Evolutionary conservation across 1,140 invertebrate species (phyloP), one percentile per base, ranked within the genome.

Genomic region (Acromyrmex heyeri): DNA sequence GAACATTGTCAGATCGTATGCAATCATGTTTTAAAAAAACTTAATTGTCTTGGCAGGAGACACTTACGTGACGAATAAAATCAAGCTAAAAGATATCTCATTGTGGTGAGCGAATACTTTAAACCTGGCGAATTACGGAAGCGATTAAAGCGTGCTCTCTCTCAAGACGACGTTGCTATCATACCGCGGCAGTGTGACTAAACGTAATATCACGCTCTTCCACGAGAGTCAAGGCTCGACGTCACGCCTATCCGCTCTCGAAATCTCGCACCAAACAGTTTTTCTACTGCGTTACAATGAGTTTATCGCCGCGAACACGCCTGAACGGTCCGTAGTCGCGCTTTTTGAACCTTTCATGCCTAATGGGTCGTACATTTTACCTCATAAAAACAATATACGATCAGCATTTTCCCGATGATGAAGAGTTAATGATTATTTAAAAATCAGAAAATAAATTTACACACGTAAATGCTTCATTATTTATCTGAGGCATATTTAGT

Each of bases 211-310:
- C 64, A 62, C 64, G 67, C 65, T 82, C 55, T 76, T 83, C 55
- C 69, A 83, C 69, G n/a, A 83, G 69, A 83, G 67, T 57, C 79
- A 73, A 73, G 69, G 72, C 69, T 73, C 69, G 38, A 61, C 79
- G 79, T 86, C 76, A 81, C 64, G 83, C 85, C 55, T 86, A 86
- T 86, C 77, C 76, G 38, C 64, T 86, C 64, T 79, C 62, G 50
- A 86, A 69, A 50, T 81, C 76, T 86, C 44, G 85, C 64, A 24
- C 76, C 75, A 55, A 78, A 72, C 65, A 86, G 62, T 86, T 86
- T 86, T 86, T 86, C 85, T 67, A 18, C 61, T 30, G 50, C 21
- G 30, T 55, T 81, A 65, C 61, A 86, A 82, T 67, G 24, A 79
- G 48, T 81, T 48, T 86, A 67, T 82, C 85, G 62, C 77, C 50